A percentile compares a stretch with the other conserved stretches of the same genome.
phyloP scores from a whole-genome alignment of 1,140 invertebrate genomes.

The Eumaeus atala region DNA sequence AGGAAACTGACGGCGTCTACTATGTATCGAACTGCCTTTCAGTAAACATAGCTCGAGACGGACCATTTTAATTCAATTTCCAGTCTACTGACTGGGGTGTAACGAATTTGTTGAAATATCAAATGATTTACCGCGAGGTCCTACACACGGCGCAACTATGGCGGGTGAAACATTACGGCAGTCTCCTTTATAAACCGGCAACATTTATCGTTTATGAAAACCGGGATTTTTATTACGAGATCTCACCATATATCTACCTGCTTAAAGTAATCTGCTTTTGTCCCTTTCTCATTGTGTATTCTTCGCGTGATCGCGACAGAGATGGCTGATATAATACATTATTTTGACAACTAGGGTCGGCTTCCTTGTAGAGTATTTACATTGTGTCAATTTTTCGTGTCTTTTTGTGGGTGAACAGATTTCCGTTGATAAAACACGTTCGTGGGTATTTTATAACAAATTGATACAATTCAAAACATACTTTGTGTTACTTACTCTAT shows the following conservation, averaged over 20 bases:
- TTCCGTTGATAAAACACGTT: too few species aligned
- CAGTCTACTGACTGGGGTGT: too few species aligned
- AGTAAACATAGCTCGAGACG: too few species aligned
- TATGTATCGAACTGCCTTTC: too few species aligned
- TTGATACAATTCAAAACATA: too few species aligned
- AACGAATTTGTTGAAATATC: too few species aligned
- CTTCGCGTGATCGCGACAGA: neutral
- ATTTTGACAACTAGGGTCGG: constrained; percentile 13
- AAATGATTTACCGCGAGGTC: neutral
- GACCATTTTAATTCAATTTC: too few species aligned
- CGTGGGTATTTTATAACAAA: too few species aligned
- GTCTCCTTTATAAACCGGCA: constrained; percentile 15
- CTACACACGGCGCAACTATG: constrained; percentile 1
- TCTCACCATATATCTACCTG: constrained; percentile 17
- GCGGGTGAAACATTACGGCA: constrained; percentile 11
- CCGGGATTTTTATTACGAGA: constrained; percentile 18
- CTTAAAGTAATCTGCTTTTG: constrained; percentile 13
- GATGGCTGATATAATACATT: constrained; percentile 12
- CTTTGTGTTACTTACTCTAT: too few species aligned
- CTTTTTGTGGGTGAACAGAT: neutral
- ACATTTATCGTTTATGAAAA: constrained; percentile 19
- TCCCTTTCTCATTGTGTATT: neutral
- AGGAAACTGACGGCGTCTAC: too few species aligned
- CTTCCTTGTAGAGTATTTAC: constrained; percentile 17
- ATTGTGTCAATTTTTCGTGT: constrained; percentile 13